Percentiles rank a stretch among this genome's conserved stretches.
These are phyloP conservation scores for Ptychoptera contaminata DNA, from an alignment of 2,888 invertebrate genomes.

Conservation along the genomic window DNA sequence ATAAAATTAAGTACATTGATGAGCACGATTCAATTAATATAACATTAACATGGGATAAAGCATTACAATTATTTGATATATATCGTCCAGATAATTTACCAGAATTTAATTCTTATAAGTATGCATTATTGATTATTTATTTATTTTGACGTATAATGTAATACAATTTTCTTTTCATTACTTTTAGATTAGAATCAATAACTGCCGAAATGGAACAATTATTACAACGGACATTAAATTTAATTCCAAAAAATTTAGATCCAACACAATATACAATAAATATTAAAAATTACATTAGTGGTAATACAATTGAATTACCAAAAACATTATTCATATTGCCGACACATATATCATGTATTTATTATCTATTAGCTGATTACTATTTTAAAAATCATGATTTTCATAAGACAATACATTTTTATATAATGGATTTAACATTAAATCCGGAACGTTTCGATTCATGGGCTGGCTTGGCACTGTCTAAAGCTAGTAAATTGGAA, in stretches of 20 bases:
- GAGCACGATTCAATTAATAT: slow-evolving; percentile 54
- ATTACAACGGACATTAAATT: slow-evolving; percentile 48
- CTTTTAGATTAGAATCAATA: slow-evolving; percentile 46
- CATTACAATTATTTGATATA: slow-evolving; percentile 62
- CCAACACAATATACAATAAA: slow-evolving; percentile 44
- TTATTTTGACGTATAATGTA: too few relatives aligned
- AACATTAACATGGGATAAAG: slow-evolving; percentile 54
- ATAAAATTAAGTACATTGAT: slow-evolving; percentile 29
- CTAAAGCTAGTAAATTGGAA: slow-evolving; percentile 62
- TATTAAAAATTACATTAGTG: slow-evolving; percentile 51
- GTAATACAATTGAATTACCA: slow-evolving; percentile 39
- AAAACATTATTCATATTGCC: slow-evolving; percentile 36
- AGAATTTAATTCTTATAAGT: slow-evolving; percentile 59
- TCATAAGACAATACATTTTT: slow-evolving; percentile 60
- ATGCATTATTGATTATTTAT: slow-evolving; percentile 1
- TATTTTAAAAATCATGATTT: slow-evolving; percentile 79
- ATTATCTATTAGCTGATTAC: slow-evolving; percentile 83
- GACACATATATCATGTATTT: slow-evolving; percentile 53
- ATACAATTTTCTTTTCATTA: slow-evolving; percentile 3
- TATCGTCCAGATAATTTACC: slow-evolving; percentile 66
- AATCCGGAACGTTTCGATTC: slow-evolving; percentile 72
- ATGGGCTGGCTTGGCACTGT: slow-evolving; percentile 82
- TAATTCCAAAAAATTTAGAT: slow-evolving; percentile 53
- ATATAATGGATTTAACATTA: slow-evolving; percentile 65
- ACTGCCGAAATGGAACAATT: slow-evolving; percentile 64